These are phyloP conservation scores for Leiothrix lutea DNA, from an alignment of 2,113 vertebrate genomes.

Conservation along the genomic window DNA sequence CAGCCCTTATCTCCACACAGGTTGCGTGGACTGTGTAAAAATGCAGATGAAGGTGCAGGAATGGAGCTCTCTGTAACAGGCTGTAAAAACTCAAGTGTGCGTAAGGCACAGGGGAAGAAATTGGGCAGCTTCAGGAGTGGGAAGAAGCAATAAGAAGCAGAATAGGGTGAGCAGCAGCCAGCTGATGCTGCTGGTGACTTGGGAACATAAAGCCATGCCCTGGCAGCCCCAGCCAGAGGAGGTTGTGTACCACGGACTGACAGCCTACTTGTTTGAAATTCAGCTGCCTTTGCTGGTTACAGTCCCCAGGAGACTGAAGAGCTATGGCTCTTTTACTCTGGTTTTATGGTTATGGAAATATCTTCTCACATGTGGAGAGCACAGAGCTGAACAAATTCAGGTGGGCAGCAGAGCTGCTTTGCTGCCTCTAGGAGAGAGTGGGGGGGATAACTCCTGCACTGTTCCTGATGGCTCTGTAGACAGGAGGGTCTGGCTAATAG, in stretches of 20 bases:
- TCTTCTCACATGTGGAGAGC: not conserved
- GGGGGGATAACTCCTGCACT: not conserved
- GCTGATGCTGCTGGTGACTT: not conserved
- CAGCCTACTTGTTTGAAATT: not conserved
- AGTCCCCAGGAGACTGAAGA: not conserved
- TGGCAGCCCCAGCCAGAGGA: not conserved
- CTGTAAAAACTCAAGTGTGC: not conserved
- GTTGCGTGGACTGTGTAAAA: not conserved
- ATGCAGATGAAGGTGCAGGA: not conserved
- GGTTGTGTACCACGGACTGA: not conserved
- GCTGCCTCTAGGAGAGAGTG: not conserved
- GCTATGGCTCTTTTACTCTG: not conserved
- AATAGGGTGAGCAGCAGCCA: not conserved
- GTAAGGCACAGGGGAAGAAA: not conserved
- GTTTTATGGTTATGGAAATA: not conserved
- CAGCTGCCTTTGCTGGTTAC: not conserved
- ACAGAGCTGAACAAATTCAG: not conserved
- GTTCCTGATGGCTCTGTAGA: not conserved
- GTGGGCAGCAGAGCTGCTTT: not conserved
- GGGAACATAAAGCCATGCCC: not conserved
- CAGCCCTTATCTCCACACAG: not conserved
- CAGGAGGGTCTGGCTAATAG: not conserved
- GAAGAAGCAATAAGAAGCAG: not conserved
- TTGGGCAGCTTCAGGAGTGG: not conserved
- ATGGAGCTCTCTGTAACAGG: not conserved